Base-by-base conservation (phyloP, 1,140 invertebrate genomes). In the Druon quercuslanigerum region DNA sequence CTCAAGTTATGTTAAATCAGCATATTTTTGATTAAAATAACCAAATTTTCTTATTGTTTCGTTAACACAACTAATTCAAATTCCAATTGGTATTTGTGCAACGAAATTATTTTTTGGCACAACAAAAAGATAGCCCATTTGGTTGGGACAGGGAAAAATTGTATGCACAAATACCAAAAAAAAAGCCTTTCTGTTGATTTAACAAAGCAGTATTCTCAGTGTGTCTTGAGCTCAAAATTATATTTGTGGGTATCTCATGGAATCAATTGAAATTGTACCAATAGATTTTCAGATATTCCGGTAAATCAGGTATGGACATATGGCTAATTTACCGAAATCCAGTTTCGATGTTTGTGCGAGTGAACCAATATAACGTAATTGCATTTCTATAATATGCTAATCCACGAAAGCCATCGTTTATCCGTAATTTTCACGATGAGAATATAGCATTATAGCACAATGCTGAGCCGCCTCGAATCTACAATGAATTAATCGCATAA, bases 301-400 rank as follows among this genome's bases (percentile, higher is more conserved):
- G 60, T 66, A 66, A 46, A 66, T 46, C 14, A 46, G 40, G 40
- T 46, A 46, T 46, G 40, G 40, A 9, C 40, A 13, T 6, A 40
- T 66, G 14, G 60, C 40, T 66, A 66, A 66, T 66, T 66, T 46
- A 40, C 60, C 60, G n/a, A 66, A 66, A 66, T 40, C 60, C n/a
- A 66, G 60, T 40, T 66, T 66, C 13, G 40, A n/a, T 46, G 60
- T 40, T 54, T 60, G 25, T 40, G 14, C 40, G 0, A 40, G 60
- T 14, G 33, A 66, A 66, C 40, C 13, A 40, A 66, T 66, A n/a
- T 40, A 20, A 25, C 25, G 57, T 66, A 66, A 66, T 12, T 66
- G 60, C 60, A 40, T 66, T 66, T 66, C 33, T 66, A 33, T 66
- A 66, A 66, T 66, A 66, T 66, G 33, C 60, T 40, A 66, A 66